Percentiles rank a stretch among this genome's conserved stretches.
Conservation (phyloP, 2,888 invertebrate species). For the Drosophila neutralis region DNA sequence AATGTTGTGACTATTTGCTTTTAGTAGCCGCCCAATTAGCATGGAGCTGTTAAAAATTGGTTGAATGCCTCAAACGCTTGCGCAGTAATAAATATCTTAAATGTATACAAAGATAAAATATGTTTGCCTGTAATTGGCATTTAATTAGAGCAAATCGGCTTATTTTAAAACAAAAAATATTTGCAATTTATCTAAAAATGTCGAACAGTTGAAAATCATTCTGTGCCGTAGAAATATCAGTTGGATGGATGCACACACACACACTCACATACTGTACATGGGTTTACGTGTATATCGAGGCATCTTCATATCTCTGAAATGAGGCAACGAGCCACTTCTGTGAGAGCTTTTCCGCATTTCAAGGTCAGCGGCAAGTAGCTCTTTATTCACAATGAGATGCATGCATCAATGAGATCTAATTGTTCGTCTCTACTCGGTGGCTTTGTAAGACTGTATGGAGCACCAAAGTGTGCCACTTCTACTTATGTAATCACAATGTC, state of each 20-base stretch:
- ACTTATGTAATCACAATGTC: slow-evolving; percentile 60
- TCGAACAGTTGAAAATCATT: slow-evolving; percentile 21
- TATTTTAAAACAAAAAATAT: slow-evolving; percentile 34
- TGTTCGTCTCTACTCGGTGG: slow-evolving; percentile 56
- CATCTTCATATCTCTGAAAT: slow-evolving; percentile 46
- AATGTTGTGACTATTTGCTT: slow-evolving; percentile 8
- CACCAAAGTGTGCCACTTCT: slow-evolving; percentile 36
- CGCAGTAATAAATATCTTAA: not conserved
- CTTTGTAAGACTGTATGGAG: slow-evolving; percentile 35
- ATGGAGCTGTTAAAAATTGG: slow-evolving; percentile 33
- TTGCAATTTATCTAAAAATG: slow-evolving; percentile 27
- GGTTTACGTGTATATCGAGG: slow-evolving; percentile 32
- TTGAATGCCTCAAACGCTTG: slow-evolving; percentile 1
- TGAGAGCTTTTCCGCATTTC: slow-evolving; percentile 54
- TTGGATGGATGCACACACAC: slow-evolving; percentile 29
- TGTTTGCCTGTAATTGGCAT: slow-evolving; percentile 40
- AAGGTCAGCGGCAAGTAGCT: slow-evolving; percentile 73
- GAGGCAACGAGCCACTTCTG: slow-evolving; percentile 51
- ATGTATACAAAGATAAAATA: not conserved
- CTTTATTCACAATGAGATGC: slow-evolving; percentile 36
- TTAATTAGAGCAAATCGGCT: slow-evolving; percentile 64
- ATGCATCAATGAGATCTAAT: slow-evolving; percentile 75
- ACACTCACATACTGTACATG: not conserved
- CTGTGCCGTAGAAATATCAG: slow-evolving; percentile 30
- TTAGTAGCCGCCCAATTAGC: slow-evolving; percentile 48